phyloP scores from a whole-genome alignment of 2,797 vertebrate genomes.

The Pitangus sulphuratus region DNA sequence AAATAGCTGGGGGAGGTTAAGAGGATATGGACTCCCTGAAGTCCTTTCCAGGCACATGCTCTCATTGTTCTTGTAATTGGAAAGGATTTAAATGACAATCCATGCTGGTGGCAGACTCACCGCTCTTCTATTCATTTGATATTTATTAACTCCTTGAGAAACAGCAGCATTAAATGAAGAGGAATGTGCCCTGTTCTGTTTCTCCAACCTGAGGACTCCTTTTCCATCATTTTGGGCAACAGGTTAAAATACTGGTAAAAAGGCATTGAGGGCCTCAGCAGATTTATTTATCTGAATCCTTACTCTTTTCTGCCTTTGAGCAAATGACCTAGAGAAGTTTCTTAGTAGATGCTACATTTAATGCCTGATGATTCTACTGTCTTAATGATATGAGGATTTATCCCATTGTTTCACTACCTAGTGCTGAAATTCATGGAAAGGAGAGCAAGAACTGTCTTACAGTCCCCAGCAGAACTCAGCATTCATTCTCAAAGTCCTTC shows the following conservation, averaged over 20 bases:
- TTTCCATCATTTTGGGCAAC: background rate
- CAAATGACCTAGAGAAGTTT: background rate
- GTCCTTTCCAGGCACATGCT: slow-evolving; percentile 13
- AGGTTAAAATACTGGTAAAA: background rate
- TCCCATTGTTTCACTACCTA: background rate
- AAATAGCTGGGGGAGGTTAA: background rate
- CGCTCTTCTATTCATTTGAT: background rate
- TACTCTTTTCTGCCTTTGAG: background rate
- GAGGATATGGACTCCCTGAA: background rate
- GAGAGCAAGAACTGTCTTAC: background rate
- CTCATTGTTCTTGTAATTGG: slow-evolving; percentile 28
- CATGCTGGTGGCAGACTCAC: background rate
- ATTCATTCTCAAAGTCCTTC: background rate
- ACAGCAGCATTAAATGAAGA: background rate
- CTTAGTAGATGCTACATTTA: background rate
- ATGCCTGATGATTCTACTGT: background rate
- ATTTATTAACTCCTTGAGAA: background rate
- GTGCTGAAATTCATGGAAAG: background rate
- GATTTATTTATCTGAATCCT: background rate
- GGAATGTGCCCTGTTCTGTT: background rate
- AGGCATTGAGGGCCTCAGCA: background rate
- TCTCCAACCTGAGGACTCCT: background rate
- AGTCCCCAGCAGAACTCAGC: background rate
- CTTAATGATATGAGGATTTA: background rate
- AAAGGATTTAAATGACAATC: slow-evolving; percentile 16